Evolutionary conservation across 2,797 vertebrate genomes (phyloP).

Genomic region (Delichon dasypus): DNA sequence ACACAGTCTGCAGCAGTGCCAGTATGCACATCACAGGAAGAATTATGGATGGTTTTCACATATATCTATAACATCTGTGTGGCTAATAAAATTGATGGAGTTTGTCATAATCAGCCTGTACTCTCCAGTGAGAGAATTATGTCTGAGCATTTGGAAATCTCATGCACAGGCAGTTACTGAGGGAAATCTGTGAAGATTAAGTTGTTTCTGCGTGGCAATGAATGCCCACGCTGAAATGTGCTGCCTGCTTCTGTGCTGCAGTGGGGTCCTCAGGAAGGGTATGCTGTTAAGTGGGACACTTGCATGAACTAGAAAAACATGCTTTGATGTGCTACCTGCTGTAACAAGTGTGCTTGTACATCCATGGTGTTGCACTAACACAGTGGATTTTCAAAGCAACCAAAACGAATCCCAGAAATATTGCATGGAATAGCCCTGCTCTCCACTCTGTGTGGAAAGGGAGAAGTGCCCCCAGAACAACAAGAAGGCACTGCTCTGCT

Average conservation of each 20-base stretch:
- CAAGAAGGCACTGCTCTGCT: background rate
- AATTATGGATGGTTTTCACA: constrained; percentile 46
- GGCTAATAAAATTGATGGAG: constrained; percentile 63
- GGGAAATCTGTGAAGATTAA: constrained; percentile 40
- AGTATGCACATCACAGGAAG: constrained; percentile 5
- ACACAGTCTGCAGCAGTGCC: constrained; percentile 11
- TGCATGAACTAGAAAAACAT: background rate
- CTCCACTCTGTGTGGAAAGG: rapidly evolving
- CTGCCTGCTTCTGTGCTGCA: background rate
- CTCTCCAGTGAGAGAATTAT: constrained; percentile 59
- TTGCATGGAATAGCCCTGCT: background rate
- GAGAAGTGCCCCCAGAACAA: background rate
- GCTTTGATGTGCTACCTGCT: background rate
- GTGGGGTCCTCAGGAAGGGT: background rate
- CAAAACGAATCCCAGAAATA: background rate
- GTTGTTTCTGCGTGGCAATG: background rate
- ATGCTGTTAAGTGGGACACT: background rate
- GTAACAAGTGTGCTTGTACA: background rate
- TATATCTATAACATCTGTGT: constrained; percentile 64
- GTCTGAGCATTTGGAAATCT: constrained; percentile 49
- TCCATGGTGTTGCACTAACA: background rate
- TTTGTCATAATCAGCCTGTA: constrained; percentile 55
- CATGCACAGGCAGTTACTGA: constrained; percentile 18
- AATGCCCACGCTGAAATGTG: background rate
- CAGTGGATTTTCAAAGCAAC: background rate